Base-by-base conservation (phyloP, 2,797 vertebrate species). In the Podarcis lilfordi region DNA sequence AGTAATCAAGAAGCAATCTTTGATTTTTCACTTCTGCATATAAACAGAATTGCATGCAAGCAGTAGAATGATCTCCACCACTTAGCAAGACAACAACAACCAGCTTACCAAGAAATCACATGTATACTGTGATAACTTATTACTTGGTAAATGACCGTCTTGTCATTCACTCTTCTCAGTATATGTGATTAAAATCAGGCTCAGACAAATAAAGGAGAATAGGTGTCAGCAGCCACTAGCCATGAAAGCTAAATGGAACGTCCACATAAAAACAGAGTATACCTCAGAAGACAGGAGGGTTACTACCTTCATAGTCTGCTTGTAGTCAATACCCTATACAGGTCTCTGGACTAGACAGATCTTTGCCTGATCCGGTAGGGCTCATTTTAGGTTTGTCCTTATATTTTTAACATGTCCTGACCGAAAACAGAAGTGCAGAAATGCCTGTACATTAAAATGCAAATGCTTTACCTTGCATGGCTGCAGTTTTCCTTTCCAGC, bases 401-500 rank as follows among this genome's bases (percentile, higher is more conserved):
- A 27, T 23, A 29, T 71, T 55, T 69, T 35, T 27, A 0, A 55
- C 0, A 9, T 25, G 9, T 15, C 37, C 80, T 29, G 23, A 45
- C 2, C 8, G 21, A 5, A 40, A 21, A 25, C 1, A 27, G 1
- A 45, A 84, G 45, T 77, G 76, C 43, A 64, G 5, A 23, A 76
- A 37, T 8, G 0, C 4, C 11, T 10, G 5, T 68, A 40, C 43
- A 9, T 45, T 23, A 21, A 76, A 89, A 50, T n/a, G 19, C 69
- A 10, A 0, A 19, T 10, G 50, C 90, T 94, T 89, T 93, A 97
- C 97, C 96, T 95, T 90, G 32, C 43, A 0, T 4, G 0, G 10
- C 1, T 32, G 3, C 2, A 2, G n/a, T 61, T 86, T 72, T 6
- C 74, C 7, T 37, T 1, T 1, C 15, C 69, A 9, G 1, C 10